phyloP scores from a whole-genome alignment of 1,140 invertebrate species.

The Anoplophora glabripennis region DNA sequence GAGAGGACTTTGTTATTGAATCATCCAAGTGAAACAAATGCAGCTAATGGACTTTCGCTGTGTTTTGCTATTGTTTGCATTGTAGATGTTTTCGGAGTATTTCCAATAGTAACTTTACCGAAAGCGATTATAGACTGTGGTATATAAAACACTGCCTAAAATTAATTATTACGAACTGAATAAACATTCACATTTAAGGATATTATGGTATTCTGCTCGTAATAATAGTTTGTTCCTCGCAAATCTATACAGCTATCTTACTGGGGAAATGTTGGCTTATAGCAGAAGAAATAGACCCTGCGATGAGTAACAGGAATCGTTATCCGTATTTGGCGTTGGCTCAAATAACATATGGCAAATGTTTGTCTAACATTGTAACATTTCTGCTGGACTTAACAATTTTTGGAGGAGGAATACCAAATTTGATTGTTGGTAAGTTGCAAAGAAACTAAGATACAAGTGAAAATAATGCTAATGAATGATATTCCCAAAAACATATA shows the following conservation, averaged over 20 bases:
- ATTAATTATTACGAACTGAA: conserved; percentile 17
- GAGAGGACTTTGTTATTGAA: conserved; percentile 27
- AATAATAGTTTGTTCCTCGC: conserved; percentile 61
- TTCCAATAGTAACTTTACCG: conserved; percentile 72
- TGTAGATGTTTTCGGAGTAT: conserved; percentile 77
- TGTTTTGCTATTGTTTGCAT: conserved; percentile 72
- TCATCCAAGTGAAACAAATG: not conserved
- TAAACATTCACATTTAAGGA: conserved; percentile 51
- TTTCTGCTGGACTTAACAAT: conserved; percentile 69
- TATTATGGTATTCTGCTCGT: conserved; percentile 68
- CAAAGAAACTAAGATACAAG: not conserved
- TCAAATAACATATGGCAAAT: conserved; percentile 65
- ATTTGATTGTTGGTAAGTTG: conserved; percentile 69
- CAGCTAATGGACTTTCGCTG: conserved; percentile 55
- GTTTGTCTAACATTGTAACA: conserved; percentile 59
- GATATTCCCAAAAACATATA: too few relatives aligned
- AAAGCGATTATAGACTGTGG: conserved; percentile 69
- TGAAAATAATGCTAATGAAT: not conserved
- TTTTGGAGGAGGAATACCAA: conserved; percentile 72
- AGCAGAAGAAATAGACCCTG: conserved; percentile 63
- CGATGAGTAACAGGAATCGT: conserved; percentile 63
- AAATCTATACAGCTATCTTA: conserved; percentile 73
- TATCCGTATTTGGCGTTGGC: conserved; percentile 76
- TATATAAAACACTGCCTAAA: conserved; percentile 43
- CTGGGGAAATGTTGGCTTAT: conserved; percentile 73